phyloP scores from a whole-genome alignment of 2,797 vertebrate species.

The Smutsia temminckii region DNA sequence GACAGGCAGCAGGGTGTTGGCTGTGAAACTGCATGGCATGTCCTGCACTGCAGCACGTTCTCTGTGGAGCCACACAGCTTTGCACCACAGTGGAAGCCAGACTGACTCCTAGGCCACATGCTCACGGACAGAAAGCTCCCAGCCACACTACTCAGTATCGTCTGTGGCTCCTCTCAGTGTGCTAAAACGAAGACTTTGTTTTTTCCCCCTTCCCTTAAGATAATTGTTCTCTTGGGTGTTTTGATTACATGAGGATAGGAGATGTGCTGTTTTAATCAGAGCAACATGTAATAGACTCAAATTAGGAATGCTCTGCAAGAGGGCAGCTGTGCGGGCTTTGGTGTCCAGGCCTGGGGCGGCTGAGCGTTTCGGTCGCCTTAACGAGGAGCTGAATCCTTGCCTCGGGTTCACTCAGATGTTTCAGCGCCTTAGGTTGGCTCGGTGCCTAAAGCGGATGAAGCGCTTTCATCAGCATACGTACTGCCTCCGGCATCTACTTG shows the following conservation, averaged over 20 bases:
- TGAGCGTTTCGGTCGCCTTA: neutral
- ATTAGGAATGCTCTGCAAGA: neutral
- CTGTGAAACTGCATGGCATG: neutral
- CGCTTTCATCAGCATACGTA: accelerated
- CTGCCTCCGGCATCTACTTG: neutral
- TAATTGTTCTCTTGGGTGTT: neutral
- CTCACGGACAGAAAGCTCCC: neutral
- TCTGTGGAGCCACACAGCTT: neutral
- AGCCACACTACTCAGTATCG: neutral
- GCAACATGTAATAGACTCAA: neutral
- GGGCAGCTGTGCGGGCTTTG: neutral
- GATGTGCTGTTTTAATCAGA: neutral
- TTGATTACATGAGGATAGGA: neutral
- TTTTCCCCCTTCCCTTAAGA: neutral
- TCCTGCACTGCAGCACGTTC: neutral
- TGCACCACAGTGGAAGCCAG: too few species aligned
- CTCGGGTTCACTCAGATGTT: neutral
- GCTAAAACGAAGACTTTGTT: neutral
- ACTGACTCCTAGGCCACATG: neutral
- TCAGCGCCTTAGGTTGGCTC: neutral
- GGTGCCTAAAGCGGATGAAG: too few species aligned
- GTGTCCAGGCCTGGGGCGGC: neutral
- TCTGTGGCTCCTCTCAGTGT: neutral
- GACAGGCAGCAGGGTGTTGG: too few species aligned
- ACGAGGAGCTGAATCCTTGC: neutral